Conservation (phyloP, 35 echinoderm and acorn worm genomes). For the Ophioderma brevispina region DNA sequence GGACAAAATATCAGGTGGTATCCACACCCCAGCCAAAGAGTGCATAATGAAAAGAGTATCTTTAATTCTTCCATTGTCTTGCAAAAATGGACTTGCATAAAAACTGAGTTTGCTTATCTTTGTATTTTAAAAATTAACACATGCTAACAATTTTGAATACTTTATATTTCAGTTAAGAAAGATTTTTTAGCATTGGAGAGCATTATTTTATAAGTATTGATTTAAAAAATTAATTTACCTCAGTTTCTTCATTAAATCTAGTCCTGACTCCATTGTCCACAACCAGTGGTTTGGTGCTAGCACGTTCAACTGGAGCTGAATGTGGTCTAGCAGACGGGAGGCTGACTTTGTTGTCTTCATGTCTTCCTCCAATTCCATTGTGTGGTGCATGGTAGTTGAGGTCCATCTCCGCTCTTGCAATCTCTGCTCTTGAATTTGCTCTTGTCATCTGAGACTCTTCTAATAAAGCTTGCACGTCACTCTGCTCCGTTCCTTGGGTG, state of each 20-base stretch:
- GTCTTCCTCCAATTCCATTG: not conserved
- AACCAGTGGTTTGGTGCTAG: not conserved
- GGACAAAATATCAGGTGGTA: too few relatives aligned
- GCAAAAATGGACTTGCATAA: too few relatives aligned
- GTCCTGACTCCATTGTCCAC: not conserved
- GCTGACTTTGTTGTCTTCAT: not conserved
- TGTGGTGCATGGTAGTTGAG: slow-evolving; percentile 4
- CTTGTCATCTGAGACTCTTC: slow-evolving; percentile 58
- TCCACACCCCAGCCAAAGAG: too few relatives aligned
- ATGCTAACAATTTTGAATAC: too few relatives aligned
- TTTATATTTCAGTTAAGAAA: too few relatives aligned
- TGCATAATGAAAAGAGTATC: too few relatives aligned
- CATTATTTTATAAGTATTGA: too few relatives aligned
- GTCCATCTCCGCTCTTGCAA: slow-evolving; percentile 73
- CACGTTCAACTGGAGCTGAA: not conserved
- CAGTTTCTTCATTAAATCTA: not conserved
- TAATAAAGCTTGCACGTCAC: slow-evolving; percentile 60
- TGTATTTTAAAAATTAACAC: too few relatives aligned
- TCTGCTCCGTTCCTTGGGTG: slow-evolving; percentile 17
- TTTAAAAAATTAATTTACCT: not conserved
- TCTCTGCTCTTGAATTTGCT: slow-evolving; percentile 63
- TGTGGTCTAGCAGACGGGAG: not conserved
- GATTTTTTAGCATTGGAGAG: too few relatives aligned
- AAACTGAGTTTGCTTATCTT: too few relatives aligned
- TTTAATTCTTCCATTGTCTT: too few relatives aligned